Conservation (phyloP, 2,888 invertebrate genomes). For the Halictus quadricinctus region DNA sequence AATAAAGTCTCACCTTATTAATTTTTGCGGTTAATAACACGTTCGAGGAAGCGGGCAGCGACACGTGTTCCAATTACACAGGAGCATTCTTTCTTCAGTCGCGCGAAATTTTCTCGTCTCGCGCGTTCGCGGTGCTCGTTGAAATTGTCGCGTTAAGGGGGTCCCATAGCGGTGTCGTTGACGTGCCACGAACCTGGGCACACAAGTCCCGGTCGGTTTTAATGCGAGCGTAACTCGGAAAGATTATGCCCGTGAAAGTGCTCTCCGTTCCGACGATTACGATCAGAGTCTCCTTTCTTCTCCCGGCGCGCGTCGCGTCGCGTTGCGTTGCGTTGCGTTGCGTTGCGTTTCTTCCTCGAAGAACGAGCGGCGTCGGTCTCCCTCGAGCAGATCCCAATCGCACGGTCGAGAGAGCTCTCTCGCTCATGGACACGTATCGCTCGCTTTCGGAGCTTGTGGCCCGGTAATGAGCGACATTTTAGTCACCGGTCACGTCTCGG, state of each 20-base stretch:
- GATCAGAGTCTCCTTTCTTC: conserved; percentile 48
- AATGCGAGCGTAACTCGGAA: conserved; percentile 37
- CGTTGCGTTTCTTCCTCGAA: conserved; percentile 49
- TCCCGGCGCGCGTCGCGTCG: conserved; percentile 10
- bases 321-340: background rate
- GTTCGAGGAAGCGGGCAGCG: background rate
- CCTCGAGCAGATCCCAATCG: conserved; percentile 48
- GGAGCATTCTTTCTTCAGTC: background rate
- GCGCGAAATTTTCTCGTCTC: background rate
- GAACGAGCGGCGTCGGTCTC: conserved; percentile 27
- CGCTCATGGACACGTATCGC: conserved; percentile 63
- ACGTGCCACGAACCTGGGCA: conserved; percentile 38
- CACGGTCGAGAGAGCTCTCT: background rate
- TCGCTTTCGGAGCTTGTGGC: conserved; percentile 53
- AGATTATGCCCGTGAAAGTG: conserved; percentile 56
- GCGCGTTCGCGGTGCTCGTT: background rate
- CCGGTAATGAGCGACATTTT: conserved; percentile 68
- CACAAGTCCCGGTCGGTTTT: conserved; percentile 27
- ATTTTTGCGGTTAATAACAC: background rate
- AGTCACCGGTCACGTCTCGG: conserved; percentile 70
- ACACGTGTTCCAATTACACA: conserved; percentile 11
- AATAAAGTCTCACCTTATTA: background rate
- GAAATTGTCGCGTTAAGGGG: conserved; percentile 18
- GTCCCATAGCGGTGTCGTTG: conserved; percentile 37
- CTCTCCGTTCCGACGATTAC: conserved; percentile 39